Conservation (phyloP, 2,888 invertebrate species). For the Yponomeuta plumbellus region DNA sequence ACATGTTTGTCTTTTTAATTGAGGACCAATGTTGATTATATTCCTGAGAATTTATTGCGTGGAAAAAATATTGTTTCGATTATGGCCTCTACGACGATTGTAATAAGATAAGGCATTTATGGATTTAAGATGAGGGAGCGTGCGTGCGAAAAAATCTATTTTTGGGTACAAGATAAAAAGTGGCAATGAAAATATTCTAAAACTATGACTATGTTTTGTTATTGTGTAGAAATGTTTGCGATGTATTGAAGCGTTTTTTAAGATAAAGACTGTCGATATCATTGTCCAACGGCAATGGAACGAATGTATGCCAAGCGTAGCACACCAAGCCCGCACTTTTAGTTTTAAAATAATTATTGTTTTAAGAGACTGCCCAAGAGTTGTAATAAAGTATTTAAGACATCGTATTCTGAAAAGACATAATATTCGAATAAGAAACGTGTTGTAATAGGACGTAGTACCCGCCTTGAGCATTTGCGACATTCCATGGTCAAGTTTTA, state of each 20-base stretch:
- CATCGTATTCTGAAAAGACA: neutral
- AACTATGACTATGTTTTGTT: neutral
- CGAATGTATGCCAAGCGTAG: neutral
- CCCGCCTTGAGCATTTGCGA: too few relatives aligned
- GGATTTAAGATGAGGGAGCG: neutral
- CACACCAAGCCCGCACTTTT: neutral
- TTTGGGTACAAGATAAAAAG: neutral
- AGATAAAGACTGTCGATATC: neutral
- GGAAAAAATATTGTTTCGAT: neutral
- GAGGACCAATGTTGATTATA: neutral
- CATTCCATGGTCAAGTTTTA: too few relatives aligned
- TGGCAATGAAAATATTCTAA: neutral
- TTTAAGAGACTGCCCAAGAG: neutral
- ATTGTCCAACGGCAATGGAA: neutral
- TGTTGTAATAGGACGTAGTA: too few relatives aligned
- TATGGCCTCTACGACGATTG: neutral
- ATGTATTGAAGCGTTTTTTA: neutral
- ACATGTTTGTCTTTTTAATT: neutral
- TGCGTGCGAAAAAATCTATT: neutral
- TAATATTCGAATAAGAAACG: neutral
- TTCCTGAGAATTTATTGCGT: neutral
- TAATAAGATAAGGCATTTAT: neutral
- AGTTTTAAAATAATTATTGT: neutral
- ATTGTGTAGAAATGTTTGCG: neutral
- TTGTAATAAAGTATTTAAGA: neutral